phyloP scores from a whole-genome alignment of 2,888 invertebrate genomes.

The Drosophila nigricruria region DNA sequence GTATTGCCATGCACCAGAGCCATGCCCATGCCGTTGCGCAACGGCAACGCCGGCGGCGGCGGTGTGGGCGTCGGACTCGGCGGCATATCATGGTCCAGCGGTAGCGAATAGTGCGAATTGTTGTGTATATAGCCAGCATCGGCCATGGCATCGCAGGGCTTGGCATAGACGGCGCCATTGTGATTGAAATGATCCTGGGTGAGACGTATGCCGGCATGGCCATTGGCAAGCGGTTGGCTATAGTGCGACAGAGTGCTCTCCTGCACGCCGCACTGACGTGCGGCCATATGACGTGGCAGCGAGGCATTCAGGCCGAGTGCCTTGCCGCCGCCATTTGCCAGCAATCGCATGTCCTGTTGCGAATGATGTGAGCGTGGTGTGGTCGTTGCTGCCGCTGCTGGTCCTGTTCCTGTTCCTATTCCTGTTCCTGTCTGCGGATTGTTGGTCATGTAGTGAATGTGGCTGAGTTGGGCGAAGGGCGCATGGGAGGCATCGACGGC shows the following conservation, averaged over 20 bases:
- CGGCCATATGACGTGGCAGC: conserved; percentile 72
- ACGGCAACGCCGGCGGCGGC: conserved; percentile 84
- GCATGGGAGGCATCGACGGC: conserved; percentile 74
- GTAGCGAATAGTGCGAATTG: conserved; percentile 84
- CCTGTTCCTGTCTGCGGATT: conserved; percentile 47
- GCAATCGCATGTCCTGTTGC: conserved; percentile 80
- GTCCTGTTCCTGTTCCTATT: background rate
- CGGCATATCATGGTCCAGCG: conserved; percentile 83
- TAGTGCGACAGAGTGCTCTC: conserved; percentile 81
- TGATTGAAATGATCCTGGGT: conserved; percentile 85
- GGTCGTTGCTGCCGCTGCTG: conserved; percentile 19
- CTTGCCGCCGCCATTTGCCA: conserved; percentile 76
- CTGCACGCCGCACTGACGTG: conserved; percentile 56
- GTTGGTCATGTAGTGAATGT: conserved; percentile 85
- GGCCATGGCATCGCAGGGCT: conserved; percentile 72
- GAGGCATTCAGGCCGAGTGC: conserved; percentile 63
- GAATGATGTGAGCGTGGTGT: conserved; percentile 64
- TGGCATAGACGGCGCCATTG: conserved; percentile 72
- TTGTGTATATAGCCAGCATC: conserved; percentile 84
- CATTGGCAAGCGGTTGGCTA: conserved; percentile 83
- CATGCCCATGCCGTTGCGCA: conserved; percentile 78
- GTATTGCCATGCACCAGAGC: conserved; percentile 80
- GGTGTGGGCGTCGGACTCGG: conserved; percentile 83
- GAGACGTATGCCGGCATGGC: conserved; percentile 77
- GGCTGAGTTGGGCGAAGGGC: conserved; percentile 84